Percentiles rank a stretch among this genome's conserved stretches.
Evolutionary conservation across 2,888 invertebrate species (phyloP).

Genomic region (Schizotus pectinicornis): DNA sequence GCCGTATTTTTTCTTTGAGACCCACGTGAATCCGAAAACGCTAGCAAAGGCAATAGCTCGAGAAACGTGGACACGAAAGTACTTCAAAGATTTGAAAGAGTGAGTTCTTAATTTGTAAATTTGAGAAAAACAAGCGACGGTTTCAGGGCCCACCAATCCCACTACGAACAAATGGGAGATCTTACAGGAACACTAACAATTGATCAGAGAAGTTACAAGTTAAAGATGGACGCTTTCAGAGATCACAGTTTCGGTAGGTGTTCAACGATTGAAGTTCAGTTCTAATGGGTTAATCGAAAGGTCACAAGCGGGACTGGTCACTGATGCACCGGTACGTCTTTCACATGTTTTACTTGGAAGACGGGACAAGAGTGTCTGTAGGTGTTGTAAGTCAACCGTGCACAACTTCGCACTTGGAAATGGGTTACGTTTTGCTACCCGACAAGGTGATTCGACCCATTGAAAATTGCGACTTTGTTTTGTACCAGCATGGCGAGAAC

Average conservation of each 20-base stretch:
- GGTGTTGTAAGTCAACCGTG: slow-evolving; percentile 80
- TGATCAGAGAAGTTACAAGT: slow-evolving; percentile 59
- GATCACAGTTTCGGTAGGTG: slow-evolving; percentile 78
- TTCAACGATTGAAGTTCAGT: not conserved
- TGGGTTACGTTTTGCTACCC: slow-evolving; percentile 67
- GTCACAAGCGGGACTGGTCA: slow-evolving; percentile 74
- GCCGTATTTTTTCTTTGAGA: slow-evolving; percentile 75
- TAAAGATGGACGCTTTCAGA: slow-evolving; percentile 70
- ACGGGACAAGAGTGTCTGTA: slow-evolving; percentile 71
- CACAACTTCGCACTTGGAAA: slow-evolving; percentile 69
- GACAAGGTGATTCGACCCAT: slow-evolving; percentile 61
- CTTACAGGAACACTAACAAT: slow-evolving; percentile 67
- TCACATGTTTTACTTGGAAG: slow-evolving; percentile 75
- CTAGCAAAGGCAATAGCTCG: slow-evolving; percentile 76
- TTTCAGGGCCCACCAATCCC: slow-evolving; percentile 76
- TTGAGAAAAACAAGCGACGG: slow-evolving; percentile 3
- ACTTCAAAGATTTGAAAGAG: slow-evolving; percentile 70
- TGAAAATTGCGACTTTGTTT: slow-evolving; percentile 66
- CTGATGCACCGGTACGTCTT: slow-evolving; percentile 80
- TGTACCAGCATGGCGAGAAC: slow-evolving; percentile 73
- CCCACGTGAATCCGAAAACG: slow-evolving; percentile 68
- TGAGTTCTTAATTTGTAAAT: slow-evolving; percentile 51
- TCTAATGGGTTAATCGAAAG: slow-evolving; percentile 51
- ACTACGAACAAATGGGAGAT: slow-evolving; percentile 82
- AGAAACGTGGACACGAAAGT: slow-evolving; percentile 74